Evolutionary conservation across 2,888 invertebrate genomes (phyloP).

Genomic region (Acronicta aceris): DNA sequence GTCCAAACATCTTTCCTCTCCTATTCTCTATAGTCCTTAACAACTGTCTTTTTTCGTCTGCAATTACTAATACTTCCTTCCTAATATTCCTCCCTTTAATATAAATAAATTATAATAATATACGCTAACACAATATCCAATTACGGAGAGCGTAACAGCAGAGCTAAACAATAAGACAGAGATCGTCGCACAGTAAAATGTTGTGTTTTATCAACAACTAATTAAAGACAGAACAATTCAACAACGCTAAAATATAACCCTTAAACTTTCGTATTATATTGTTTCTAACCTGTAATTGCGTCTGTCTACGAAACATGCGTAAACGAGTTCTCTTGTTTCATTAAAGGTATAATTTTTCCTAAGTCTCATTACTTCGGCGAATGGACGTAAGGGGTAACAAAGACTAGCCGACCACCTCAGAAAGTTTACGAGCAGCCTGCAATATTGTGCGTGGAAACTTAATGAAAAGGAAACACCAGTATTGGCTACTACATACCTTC

Average conservation of each 20-base stretch:
- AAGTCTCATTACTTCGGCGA: slow-evolving; percentile 76
- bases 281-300: slow-evolving; percentile 46
- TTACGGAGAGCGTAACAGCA: slow-evolving; percentile 7
- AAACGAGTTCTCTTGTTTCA: slow-evolving; percentile 72
- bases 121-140: slow-evolving; percentile 17
- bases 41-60: no score
- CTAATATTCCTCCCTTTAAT: no score
- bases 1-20: no score
- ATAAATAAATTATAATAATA: slow-evolving; percentile 5
- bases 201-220: slow-evolving; percentile 52
- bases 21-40: no score
- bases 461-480: slow-evolving; percentile 83
- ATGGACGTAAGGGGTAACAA: slow-evolving; percentile 63
- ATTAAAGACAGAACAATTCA: slow-evolving; percentile 45
- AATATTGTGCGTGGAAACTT: slow-evolving; percentile 86
- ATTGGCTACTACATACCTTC: slow-evolving; percentile 66
- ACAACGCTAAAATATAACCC: slow-evolving; percentile 45
- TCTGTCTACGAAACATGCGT: slow-evolving; percentile 48
- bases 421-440: slow-evolving; percentile 80
- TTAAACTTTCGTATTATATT: slow-evolving; percentile 46
- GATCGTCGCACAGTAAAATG: slow-evolving; percentile 45
- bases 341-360: slow-evolving; percentile 81
- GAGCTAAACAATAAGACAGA: slow-evolving; percentile 42
- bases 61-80: no score
- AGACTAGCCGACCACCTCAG: slow-evolving; percentile 71